Evolutionary conservation across 2,113 vertebrate species (phyloP).

Genomic region (Rana temporaria): DNA sequence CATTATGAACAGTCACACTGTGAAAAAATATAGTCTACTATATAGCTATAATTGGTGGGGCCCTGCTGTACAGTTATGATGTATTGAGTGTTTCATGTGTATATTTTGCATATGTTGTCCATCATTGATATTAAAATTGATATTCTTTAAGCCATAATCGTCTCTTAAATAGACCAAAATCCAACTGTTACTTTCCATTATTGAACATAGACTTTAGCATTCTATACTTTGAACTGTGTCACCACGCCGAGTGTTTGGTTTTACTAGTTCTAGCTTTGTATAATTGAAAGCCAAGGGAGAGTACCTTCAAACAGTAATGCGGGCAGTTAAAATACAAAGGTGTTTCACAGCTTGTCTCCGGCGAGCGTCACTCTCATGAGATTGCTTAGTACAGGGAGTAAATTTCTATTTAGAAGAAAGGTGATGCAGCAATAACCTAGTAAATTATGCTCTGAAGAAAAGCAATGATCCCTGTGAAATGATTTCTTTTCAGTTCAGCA

Average conservation of each 20-base stretch:
- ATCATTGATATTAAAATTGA: no score
- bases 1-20: no score
- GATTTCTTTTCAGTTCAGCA: conserved; percentile 50
- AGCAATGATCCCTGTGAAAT: conserved; percentile 48
- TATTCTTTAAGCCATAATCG: no score
- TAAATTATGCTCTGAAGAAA: conserved; percentile 46
- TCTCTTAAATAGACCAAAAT: neutral
- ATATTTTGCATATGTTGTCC: no score
- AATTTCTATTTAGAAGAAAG: conserved; percentile 27
- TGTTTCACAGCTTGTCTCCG: neutral
- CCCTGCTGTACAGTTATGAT: no score
- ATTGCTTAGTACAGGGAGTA: neutral
- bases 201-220: neutral
- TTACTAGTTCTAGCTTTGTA: neutral
- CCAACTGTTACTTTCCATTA: conserved; percentile 10
- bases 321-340: neutral
- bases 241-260: neutral
- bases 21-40: no score
- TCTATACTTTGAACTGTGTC: neutral
- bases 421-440: conserved; percentile 36
- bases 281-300: neutral
- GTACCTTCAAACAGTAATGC: neutral
- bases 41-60: no score
- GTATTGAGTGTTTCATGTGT: no score
- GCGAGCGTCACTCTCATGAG: neutral